These are phyloP conservation scores for Tromatobia lineatoria DNA, from an alignment of 2,888 invertebrate species.

Conservation along the genomic window DNA sequence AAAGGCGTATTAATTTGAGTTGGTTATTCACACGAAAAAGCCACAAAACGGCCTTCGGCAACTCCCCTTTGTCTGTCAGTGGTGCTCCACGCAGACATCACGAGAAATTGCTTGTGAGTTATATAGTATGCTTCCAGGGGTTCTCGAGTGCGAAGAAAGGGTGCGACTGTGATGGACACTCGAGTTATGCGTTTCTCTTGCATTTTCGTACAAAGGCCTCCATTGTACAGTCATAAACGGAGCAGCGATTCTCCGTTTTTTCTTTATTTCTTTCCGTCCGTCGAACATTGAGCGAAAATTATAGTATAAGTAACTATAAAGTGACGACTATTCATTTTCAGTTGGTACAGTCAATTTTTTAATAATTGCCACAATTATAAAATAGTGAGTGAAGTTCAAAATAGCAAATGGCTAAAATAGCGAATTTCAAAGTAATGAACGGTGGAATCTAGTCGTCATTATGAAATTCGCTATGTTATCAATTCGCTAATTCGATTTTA, in stretches of 20 bases:
- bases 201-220: slow-evolving; percentile 60
- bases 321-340: too few species aligned
- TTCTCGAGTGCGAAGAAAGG: slow-evolving; percentile 58
- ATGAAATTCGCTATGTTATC: too few species aligned
- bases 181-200: slow-evolving; percentile 22
- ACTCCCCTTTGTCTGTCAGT: slow-evolving; percentile 68
- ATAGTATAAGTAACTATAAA: too few species aligned
- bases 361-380: too few species aligned
- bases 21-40: slow-evolving; percentile 65
- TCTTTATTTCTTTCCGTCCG: slow-evolving; percentile 3
- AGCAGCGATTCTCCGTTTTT: slow-evolving; percentile 4
- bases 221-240: slow-evolving; percentile 52
- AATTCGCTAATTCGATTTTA: too few species aligned
- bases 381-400: too few species aligned
- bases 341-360: too few species aligned
- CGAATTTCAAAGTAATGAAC: too few species aligned
- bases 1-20: slow-evolving; percentile 68
- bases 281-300: too few species aligned
- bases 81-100: slow-evolving; percentile 58
- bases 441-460: too few species aligned
- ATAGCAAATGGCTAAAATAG: too few species aligned
- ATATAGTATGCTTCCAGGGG: slow-evolving; percentile 49
- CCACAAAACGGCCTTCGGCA: slow-evolving; percentile 66
- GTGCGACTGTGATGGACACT: slow-evolving; percentile 17
- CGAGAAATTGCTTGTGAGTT: slow-evolving; percentile 23